Evolutionary conservation across 2,888 invertebrate species (phyloP), one percentile per base, ranked within the genome.

Genomic region (Scaptomyza parva): DNA sequence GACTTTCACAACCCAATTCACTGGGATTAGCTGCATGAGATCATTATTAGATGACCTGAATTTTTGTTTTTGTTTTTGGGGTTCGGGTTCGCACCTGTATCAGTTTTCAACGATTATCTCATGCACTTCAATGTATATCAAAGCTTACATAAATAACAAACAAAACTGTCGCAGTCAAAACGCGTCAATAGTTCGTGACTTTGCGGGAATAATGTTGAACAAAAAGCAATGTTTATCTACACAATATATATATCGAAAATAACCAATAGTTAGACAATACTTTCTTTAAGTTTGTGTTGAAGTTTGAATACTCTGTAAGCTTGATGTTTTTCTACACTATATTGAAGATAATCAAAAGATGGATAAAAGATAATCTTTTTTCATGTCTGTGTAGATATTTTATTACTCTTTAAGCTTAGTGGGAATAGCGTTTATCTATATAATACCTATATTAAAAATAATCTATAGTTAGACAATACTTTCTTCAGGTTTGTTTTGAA

Each of bases 151-250:
- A 79, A 76, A 65, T 53, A n/a, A 20, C 37, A 51, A 45, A 26
- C 52, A 44, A 52, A 70, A 76, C 61, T 79, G 80, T 83, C 79
- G 61, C 62, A 72, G 75, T 59, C 44, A 22, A 12, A 61, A 44
- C 58, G 65, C 63, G 59, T 63, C 63, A 68, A 76, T 43, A 60
- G 51, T 74, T 71, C 81, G 82, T 81, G 85, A 85, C 85, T 78
- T 45, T 76, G 81, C 79, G 60, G 75, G 76, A 85, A 85, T 83
- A 74, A 68, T 61, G 58, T 40, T 33, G 59, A 57, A 58, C 59
- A 59, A 37, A 37, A 35, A 14, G n/a, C n/a, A n/a, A n/a, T n/a
- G 35, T 44, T 41, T 39, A 53, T 33, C 30, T 40, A 41, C 30
- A 41, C 30, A 39, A 54, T 30, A 26, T 30, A 47, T 40, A 37